Base-by-base conservation (phyloP, 2,888 invertebrate genomes). In the Tenthredo distinguenda region DNA sequence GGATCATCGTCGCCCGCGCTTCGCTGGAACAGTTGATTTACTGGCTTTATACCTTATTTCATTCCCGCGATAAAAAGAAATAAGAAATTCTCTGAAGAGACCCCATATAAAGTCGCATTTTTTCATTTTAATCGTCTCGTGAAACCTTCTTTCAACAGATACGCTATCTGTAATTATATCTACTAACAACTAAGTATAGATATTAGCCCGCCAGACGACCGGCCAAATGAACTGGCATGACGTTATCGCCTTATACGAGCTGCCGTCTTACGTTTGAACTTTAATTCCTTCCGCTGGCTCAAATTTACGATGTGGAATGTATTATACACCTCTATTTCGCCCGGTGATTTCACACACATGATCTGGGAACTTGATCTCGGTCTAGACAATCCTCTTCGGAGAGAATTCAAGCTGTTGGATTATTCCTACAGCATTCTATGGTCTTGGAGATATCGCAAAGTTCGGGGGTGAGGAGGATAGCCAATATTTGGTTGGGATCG, bases 401-500 rank as follows among this genome's bases (percentile, higher is more conserved):
- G 10, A 26, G 12, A 74, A 74, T 31, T 43, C 43, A 40, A 74
- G 43, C 74, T 40, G 18, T 43, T 18, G 43, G n/a, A 43, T 43
- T 40, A 74, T 40, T 74, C 43, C 74, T 72, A 18, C 9, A 21
- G 12, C 18, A n/a, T 74, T 43, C 7, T 40, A 74, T 43, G 10
- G 40, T 37, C 37, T 34, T 71, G 37, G 71, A 71, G 34, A 37
- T 74, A 74, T 40, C 21, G 74, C 68, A n/a, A 77, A 47, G 50
- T 47, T 18, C 47, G 18, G n/a, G 77, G 34, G 50, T 34, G 34
- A 77, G 9, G 9, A 47, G 31, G 50, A 55, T 55, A 77, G 31
- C 74, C 74, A 55, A 77, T 50, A 77, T 77, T 47, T 55, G 77
- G 77, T 55, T 31, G 50, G 40, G 34, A 77, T 77, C 77, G 77